These are phyloP conservation scores for Sogatella furcifera DNA, from an alignment of 1,140 invertebrate species.

Conservation along the genomic window DNA sequence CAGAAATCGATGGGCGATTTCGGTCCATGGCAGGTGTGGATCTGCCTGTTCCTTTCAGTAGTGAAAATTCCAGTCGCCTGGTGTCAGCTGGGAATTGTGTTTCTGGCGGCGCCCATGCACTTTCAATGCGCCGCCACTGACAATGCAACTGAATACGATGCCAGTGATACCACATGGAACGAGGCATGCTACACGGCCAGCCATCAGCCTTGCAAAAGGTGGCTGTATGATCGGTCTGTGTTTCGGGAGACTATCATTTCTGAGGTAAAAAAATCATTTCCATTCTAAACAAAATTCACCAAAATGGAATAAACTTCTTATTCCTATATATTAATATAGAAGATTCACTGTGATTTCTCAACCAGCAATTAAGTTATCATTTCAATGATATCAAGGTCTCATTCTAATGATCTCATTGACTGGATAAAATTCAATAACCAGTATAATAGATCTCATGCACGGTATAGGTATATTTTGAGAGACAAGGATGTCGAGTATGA, in stretches of 20 bases:
- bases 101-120: constrained; percentile 47
- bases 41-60: constrained; percentile 50
- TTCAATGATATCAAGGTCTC: too few relatives aligned
- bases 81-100: constrained; percentile 52
- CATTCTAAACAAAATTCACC: too few relatives aligned
- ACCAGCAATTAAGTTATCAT: too few relatives aligned
- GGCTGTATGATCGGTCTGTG: constrained; percentile 47
- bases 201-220: constrained; percentile 34
- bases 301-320: too few relatives aligned
- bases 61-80: constrained; percentile 54
- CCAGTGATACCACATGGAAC: neutral
- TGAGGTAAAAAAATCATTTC: constrained; percentile 33
- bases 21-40: constrained; percentile 45
- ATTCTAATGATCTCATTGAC: too few relatives aligned
- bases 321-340: too few relatives aligned
- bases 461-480: too few relatives aligned
- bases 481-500: too few relatives aligned
- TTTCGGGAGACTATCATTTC: constrained; percentile 60
- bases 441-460: too few relatives aligned
- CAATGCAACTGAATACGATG: neutral
- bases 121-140: constrained; percentile 38
- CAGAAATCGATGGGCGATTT: constrained; percentile 41
- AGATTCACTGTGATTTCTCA: too few relatives aligned
- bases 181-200: constrained; percentile 7
- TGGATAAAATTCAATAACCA: too few relatives aligned